A percentile compares a stretch with the other conserved stretches of the same genome.
phyloP scores from a whole-genome alignment of 2,888 invertebrate species.

The Phytoseiulus persimilis region DNA sequence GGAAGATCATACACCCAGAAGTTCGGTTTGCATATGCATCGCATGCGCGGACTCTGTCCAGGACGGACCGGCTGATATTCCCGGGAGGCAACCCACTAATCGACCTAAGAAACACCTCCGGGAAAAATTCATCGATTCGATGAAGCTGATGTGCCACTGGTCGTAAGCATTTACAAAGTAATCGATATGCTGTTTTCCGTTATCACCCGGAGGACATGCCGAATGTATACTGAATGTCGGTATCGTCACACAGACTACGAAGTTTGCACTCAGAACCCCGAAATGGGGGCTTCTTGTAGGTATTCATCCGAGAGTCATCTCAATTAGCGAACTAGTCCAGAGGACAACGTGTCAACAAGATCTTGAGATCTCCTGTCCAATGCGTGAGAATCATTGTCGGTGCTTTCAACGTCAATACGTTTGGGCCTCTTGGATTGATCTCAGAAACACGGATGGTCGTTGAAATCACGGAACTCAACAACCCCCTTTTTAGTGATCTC shows the following conservation, averaged over 20 bases:
- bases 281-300: too few species aligned
- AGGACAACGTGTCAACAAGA: too few species aligned
- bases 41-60: slow-evolving; percentile 31
- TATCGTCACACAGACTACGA: not conserved
- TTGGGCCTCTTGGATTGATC: too few species aligned
- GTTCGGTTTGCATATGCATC: slow-evolving; percentile 32
- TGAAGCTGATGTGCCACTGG: not conserved
- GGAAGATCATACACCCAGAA: slow-evolving; percentile 28
- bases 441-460: too few species aligned
- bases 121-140: not conserved
- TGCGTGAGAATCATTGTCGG: too few species aligned
- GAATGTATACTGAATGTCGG: not conserved
- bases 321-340: too few species aligned
- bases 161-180: not conserved
- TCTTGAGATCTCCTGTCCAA: too few species aligned
- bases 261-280: not conserved
- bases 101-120: not conserved
- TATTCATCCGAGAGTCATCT: too few species aligned
- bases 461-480: not conserved
- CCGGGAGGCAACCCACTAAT: not conserved
- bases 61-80: not conserved
- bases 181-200: not conserved
- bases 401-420: too few species aligned
- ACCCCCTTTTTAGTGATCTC: not conserved
- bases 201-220: not conserved